Evolutionary conservation across 1,140 invertebrate genomes (phyloP).

Genomic region (Trachymyrmex septentrionalis): DNA sequence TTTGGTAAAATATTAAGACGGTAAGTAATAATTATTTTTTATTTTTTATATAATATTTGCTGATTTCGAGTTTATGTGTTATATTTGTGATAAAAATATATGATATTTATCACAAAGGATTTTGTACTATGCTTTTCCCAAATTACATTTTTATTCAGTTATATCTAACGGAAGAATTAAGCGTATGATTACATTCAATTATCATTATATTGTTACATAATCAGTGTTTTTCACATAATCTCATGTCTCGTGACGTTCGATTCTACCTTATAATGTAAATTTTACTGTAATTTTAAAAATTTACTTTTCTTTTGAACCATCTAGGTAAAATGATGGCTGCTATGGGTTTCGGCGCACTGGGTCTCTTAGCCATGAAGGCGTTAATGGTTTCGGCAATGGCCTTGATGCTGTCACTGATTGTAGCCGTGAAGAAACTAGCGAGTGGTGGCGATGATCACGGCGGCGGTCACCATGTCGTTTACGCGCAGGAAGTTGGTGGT

Average conservation of each 20-base stretch:
- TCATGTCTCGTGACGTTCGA: background rate
- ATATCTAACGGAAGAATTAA: background rate
- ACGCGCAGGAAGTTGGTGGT: conserved; percentile 88
- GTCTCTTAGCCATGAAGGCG: conserved; percentile 91
- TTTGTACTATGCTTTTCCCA: no score
- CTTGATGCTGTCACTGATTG: conserved; percentile 90
- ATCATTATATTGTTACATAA: background rate
- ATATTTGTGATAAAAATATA: no score
- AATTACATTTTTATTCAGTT: no score
- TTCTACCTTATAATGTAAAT: conserved; percentile 2
- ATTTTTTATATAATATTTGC: no score
- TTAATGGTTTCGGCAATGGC: conserved; percentile 90
- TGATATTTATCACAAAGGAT: no score
- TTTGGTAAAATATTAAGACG: no score
- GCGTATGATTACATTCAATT: background rate
- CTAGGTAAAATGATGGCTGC: conserved; percentile 89
- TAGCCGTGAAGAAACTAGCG: conserved; percentile 91
- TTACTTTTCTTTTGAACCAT: background rate
- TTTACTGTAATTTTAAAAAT: background rate
- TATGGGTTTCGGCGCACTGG: conserved; percentile 90
- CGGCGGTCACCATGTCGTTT: conserved; percentile 91
- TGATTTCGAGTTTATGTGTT: no score
- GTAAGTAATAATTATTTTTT: no score
- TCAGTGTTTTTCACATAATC: background rate
- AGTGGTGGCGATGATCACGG: conserved; percentile 88